These are phyloP conservation scores for Drosophila maculinotata DNA, from an alignment of 2,888 invertebrate genomes.

Conservation along the genomic window DNA sequence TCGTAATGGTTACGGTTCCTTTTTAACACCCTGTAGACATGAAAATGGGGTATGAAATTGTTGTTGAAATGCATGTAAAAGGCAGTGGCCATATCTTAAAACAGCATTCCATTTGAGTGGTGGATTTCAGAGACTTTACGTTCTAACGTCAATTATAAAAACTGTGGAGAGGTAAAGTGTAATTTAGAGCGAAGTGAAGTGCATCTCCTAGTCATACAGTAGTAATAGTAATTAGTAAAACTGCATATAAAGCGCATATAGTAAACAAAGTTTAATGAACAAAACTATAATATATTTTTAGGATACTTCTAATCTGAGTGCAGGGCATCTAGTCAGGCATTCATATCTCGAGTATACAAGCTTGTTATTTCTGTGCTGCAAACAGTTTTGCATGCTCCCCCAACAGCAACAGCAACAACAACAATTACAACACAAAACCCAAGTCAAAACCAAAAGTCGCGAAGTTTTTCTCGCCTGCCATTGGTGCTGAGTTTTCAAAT, in stretches of 20 bases:
- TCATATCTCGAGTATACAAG: neutral
- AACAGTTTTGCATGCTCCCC: constrained; percentile 35
- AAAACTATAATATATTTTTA: too few relatives aligned
- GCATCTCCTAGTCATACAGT: too few relatives aligned
- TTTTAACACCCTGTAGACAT: constrained; percentile 5
- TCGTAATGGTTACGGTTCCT: constrained; percentile 15
- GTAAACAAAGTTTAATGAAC: too few relatives aligned
- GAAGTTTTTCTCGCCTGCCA: constrained; percentile 48
- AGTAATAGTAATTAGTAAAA: too few relatives aligned
- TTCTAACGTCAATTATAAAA: too few relatives aligned
- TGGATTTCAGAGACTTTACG: too few relatives aligned
- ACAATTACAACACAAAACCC: constrained; percentile 19
- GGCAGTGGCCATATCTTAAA: too few relatives aligned
- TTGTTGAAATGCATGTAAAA: neutral
- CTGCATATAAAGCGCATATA: too few relatives aligned
- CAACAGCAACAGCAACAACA: constrained; percentile 11
- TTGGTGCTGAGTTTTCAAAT: constrained; percentile 28
- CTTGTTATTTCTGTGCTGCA: constrained; percentile 7
- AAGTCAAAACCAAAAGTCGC: constrained; percentile 48
- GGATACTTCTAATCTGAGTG: too few relatives aligned
- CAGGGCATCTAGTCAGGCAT: neutral
- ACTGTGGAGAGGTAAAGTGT: too few relatives aligned
- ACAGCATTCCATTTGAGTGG: too few relatives aligned
- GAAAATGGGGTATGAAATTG: neutral
- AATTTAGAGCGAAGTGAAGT: too few relatives aligned